Evolutionary conservation across 2,888 invertebrate species (phyloP), one percentile per base, ranked within the genome.

Genomic region (Tetanocera ferruginea): DNA sequence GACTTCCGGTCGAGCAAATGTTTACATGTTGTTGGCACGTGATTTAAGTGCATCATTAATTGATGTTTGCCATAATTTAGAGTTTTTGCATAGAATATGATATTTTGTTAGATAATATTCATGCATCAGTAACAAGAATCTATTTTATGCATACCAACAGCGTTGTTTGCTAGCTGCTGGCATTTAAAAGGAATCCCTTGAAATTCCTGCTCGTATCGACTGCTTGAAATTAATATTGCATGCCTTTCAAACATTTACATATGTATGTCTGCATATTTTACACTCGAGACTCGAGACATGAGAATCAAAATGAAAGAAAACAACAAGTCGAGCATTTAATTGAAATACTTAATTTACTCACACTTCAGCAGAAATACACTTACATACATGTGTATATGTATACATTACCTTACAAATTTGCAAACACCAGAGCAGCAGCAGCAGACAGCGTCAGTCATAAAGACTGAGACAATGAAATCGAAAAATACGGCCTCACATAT

Each of bases 271-370:
- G 31, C 49, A 31, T 74, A 64, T 70, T 49, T 66, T 34, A 9
- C 52, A 2, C 28, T 52, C 14, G 37, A 14, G 17, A 43, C 31
- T 43, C 69, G n/a, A 34, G 67, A n/a, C 43, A 43, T 11, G 14
- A 67, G 55, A 67, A 17, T 19, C 31, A 79, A 71, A 80, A 82
- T 67, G 78, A 77, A 57, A 81, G 81, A 82, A 75, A 79, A 83
- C 82, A 84, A 83, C 82, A 83, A 83, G 78, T 81, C 78, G 25
- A 77, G 79, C 83, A 81, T 86, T 85, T 85, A 85, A 85, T 85
- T 85, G 85, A 86, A 85, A 86, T 86, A 81, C 86, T 85, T 86
- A 86, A 86, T 86, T 85, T 85, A 82, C 84, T 81, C 82, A 84
- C 81, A 82, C 76, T 52, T 52, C 8, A 17, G 23, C n/a, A 55